Evolutionary conservation across 2,888 invertebrate genomes (phyloP).

Genomic region (Prosopocoilus inquinatus): DNA sequence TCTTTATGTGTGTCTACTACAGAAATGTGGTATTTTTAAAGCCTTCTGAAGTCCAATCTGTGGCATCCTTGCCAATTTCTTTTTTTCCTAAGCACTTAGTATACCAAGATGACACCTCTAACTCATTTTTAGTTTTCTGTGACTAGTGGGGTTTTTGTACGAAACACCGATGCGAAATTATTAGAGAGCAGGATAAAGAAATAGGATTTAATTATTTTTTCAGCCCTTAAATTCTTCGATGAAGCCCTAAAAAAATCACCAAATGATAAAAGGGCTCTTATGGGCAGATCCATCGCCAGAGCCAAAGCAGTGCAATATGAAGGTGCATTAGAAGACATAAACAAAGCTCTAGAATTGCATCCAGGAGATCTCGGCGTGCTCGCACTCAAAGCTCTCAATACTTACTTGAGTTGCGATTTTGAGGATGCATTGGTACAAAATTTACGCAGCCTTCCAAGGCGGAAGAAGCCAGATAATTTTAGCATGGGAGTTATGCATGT

Average conservation of each 20-base stretch:
- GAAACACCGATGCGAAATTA: not conserved
- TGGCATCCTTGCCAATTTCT: too few relatives aligned
- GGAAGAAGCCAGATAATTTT: constrained; percentile 47
- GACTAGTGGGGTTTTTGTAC: too few relatives aligned
- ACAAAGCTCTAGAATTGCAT: constrained; percentile 46
- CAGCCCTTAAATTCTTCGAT: constrained; percentile 42
- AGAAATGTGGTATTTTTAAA: too few relatives aligned
- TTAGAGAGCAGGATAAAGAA: not conserved
- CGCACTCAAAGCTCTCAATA: constrained; percentile 43
- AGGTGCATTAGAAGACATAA: constrained; percentile 56
- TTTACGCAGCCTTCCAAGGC: constrained; percentile 31
- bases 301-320: constrained; percentile 57
- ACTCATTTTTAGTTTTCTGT: too few relatives aligned
- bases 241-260: constrained; percentile 41
- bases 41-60: too few relatives aligned
- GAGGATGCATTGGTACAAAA: constrained; percentile 46
- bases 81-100: too few relatives aligned
- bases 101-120: too few relatives aligned
- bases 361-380: constrained; percentile 40
- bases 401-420: constrained; percentile 46
- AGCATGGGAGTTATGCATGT: constrained; percentile 48
- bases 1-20: too few relatives aligned
- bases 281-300: constrained; percentile 56
- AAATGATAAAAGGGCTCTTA: constrained; percentile 54
- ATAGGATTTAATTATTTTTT: constrained; percentile 5